Conservation (phyloP, 2,113 vertebrate species). For the Zapus hudsonius region DNA sequence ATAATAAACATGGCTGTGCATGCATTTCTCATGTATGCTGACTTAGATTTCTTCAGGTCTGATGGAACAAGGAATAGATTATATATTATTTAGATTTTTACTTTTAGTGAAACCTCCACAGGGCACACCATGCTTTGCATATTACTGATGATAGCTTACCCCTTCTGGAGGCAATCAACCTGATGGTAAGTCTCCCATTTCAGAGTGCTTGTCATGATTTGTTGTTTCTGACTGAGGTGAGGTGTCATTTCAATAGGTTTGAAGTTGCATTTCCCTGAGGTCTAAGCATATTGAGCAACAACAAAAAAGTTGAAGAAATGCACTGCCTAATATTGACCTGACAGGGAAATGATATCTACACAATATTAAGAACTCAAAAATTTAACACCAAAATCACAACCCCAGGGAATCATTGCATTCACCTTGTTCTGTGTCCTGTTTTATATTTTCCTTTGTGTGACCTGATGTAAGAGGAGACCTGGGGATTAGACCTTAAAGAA, state of each 20-base stretch:
- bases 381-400: background rate
- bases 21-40: background rate
- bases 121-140: too few species aligned
- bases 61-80: background rate
- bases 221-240: background rate
- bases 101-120: too few species aligned
- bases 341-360: background rate
- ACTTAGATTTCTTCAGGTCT: background rate
- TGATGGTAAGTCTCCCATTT: too few species aligned
- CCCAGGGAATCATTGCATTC: background rate
- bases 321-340: background rate
- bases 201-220: too few species aligned
- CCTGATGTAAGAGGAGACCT: too few species aligned
- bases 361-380: background rate
- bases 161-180: too few species aligned
- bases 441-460: background rate
- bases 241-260: too few species aligned
- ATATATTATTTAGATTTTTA: too few species aligned
- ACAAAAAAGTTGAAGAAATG: too few species aligned
- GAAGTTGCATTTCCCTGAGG: background rate
- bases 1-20: background rate
- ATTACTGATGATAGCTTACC: background rate
- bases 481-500: too few species aligned
- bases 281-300: background rate
- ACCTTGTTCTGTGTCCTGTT: background rate